These are phyloP conservation scores for Acanthopleura granulata DNA, from an alignment of 2,888 invertebrate genomes.

Conservation along the genomic window DNA sequence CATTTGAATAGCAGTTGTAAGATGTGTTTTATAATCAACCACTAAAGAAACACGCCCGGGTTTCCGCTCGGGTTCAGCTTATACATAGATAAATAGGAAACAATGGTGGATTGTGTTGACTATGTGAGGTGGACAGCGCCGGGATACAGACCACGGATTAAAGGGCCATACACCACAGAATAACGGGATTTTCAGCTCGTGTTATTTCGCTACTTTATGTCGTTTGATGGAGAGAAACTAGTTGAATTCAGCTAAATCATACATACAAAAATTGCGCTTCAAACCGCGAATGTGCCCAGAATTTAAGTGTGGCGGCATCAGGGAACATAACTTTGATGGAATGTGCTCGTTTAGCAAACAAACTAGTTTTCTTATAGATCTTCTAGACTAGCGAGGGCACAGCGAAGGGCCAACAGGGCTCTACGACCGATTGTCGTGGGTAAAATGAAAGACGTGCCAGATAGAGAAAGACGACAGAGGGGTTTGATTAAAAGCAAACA, in stretches of 20 bases:
- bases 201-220: neutral
- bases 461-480: neutral
- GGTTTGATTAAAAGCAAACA: slow-evolving; percentile 17
- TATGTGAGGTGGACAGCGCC: neutral
- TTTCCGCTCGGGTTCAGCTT: neutral
- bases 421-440: neutral
- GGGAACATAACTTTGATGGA: slow-evolving; percentile 18
- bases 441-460: slow-evolving; percentile 14
- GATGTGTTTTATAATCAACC: too few relatives aligned
- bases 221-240: neutral
- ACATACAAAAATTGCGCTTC: slow-evolving; percentile 12
- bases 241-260: neutral
- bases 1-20: too few relatives aligned
- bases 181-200: neutral
- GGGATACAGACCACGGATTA: neutral
- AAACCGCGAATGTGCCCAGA: slow-evolving; percentile 1
- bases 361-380: slow-evolving; percentile 10
- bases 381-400: neutral
- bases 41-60: neutral
- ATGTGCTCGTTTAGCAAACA: slow-evolving; percentile 13
- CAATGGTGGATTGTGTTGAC: neutral
- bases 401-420: neutral
- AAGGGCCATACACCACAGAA: neutral
- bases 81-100: neutral
- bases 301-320: slow-evolving; percentile 8